These are phyloP conservation scores for Phymorhynchus buccinoides DNA, from an alignment of 1,140 invertebrate genomes.

Conservation along the genomic window DNA sequence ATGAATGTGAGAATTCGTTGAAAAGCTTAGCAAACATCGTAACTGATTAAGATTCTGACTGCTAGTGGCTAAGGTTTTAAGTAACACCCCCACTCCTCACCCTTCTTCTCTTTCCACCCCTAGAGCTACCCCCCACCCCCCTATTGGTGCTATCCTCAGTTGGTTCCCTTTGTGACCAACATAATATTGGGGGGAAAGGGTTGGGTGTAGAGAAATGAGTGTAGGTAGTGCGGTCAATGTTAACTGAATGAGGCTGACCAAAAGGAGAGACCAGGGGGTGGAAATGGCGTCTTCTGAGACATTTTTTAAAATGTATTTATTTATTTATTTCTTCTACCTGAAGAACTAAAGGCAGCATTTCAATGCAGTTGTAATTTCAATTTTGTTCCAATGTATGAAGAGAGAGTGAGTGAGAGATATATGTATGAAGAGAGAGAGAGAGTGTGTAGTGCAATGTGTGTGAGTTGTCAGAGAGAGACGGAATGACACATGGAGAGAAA, in stretches of 20 bases:
- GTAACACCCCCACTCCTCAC: too few relatives aligned
- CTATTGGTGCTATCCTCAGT: background rate
- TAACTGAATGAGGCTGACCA: too few relatives aligned
- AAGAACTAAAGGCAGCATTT: slow-evolving; percentile 44
- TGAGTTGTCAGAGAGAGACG: background rate
- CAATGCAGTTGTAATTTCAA: slow-evolving; percentile 42
- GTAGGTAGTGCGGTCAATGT: background rate
- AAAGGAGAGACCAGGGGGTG: too few relatives aligned
- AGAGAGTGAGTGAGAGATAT: slow-evolving; percentile 8
- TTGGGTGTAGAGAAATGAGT: background rate
- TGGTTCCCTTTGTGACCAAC: background rate
- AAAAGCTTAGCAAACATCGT: slow-evolving; percentile 18
- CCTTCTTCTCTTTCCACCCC: too few relatives aligned
- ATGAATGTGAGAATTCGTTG: slow-evolving; percentile 10
- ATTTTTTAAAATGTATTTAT: slow-evolving; percentile 23
- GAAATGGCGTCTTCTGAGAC: background rate
- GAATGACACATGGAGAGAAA: background rate
- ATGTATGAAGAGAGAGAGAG: background rate
- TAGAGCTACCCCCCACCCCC: background rate
- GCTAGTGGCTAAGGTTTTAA: slow-evolving; percentile 1
- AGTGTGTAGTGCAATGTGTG: background rate
- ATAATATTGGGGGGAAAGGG: background rate
- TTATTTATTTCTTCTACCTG: background rate
- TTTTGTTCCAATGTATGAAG: slow-evolving; percentile 15
- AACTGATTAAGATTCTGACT: slow-evolving; percentile 6